Conservation (phyloP, 2,113 vertebrate genomes). For the Pao palembangensis region DNA sequence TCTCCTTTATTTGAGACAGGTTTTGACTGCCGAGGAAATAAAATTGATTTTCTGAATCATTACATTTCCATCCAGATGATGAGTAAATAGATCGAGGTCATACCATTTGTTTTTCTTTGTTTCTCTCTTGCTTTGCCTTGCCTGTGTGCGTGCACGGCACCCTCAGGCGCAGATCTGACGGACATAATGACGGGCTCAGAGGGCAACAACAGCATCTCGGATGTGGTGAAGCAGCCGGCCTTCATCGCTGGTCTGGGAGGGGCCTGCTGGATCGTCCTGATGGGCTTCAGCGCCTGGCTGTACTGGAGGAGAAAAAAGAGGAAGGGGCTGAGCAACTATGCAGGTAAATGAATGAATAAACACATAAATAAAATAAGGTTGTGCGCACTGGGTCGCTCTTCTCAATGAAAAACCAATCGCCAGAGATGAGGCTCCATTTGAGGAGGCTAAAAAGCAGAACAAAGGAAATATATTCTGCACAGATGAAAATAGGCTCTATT, state of each 20-base stretch:
- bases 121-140: background rate
- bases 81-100: slow-evolving; percentile 7
- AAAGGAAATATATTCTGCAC: slow-evolving; percentile 57
- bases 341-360: slow-evolving; percentile 74
- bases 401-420: slow-evolving; percentile 44
- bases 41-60: background rate
- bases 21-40: background rate
- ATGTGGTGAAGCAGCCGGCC: slow-evolving; percentile 94
- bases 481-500: slow-evolving; percentile 62
- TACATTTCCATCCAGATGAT: background rate
- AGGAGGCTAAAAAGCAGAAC: slow-evolving; percentile 57
- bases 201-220: slow-evolving; percentile 89
- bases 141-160: slow-evolving; percentile 1
- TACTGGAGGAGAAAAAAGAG: slow-evolving; percentile 97
- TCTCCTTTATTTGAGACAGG: background rate
- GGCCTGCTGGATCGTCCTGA: slow-evolving; percentile 95
- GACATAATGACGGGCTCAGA: slow-evolving; percentile 89
- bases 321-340: slow-evolving; percentile 96
- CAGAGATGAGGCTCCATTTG: slow-evolving; percentile 53
- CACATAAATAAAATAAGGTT: slow-evolving; percentile 15
- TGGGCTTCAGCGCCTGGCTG: slow-evolving; percentile 97
- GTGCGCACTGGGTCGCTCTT: slow-evolving; percentile 29
- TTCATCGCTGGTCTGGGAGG: slow-evolving; percentile 94
- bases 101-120: slow-evolving; percentile 3
- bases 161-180: slow-evolving; percentile 66